A percentile compares a stretch with the other conserved stretches of the same genome.
phyloP scores from a whole-genome alignment of 2,888 invertebrate species.

The Syrphus vitripennis region DNA sequence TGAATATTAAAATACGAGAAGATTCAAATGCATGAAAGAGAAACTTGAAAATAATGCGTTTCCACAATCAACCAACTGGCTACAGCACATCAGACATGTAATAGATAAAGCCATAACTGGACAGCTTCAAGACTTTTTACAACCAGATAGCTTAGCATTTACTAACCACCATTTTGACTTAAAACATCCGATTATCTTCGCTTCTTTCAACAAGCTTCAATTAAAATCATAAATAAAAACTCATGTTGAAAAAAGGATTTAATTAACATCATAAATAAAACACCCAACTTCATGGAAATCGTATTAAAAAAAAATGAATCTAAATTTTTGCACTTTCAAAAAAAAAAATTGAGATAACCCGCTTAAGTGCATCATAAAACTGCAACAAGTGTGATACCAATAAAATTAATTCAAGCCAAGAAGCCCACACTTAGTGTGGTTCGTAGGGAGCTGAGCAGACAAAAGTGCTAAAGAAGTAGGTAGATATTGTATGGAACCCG shows the following conservation, averaged over 20 bases:
- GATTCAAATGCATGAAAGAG: no score
- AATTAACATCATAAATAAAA: background rate
- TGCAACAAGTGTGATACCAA: slow-evolving; percentile 35
- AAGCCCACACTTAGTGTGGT: background rate
- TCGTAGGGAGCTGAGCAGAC: background rate
- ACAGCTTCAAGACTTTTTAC: background rate
- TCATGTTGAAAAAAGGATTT: background rate
- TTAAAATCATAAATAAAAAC: background rate
- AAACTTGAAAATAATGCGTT: no score
- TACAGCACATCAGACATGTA: no score
- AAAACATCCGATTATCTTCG: background rate
- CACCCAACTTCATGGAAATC: background rate
- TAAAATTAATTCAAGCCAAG: slow-evolving; percentile 33
- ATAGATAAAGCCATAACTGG: no score
- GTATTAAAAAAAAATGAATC: slow-evolving; percentile 2
- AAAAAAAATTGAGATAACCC: slow-evolving; percentile 43
- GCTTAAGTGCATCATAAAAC: slow-evolving; percentile 60
- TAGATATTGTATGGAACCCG: slow-evolving; percentile 4
- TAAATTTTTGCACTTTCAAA: slow-evolving; percentile 44
- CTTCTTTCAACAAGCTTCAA: no score
- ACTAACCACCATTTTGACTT: background rate
- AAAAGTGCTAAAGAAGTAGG: background rate
- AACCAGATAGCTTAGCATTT: background rate
- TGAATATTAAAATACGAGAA: no score
- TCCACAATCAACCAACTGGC: no score